Evolutionary conservation across 2,797 vertebrate species (phyloP).

Genomic region (Uromys caudimaculatus): DNA sequence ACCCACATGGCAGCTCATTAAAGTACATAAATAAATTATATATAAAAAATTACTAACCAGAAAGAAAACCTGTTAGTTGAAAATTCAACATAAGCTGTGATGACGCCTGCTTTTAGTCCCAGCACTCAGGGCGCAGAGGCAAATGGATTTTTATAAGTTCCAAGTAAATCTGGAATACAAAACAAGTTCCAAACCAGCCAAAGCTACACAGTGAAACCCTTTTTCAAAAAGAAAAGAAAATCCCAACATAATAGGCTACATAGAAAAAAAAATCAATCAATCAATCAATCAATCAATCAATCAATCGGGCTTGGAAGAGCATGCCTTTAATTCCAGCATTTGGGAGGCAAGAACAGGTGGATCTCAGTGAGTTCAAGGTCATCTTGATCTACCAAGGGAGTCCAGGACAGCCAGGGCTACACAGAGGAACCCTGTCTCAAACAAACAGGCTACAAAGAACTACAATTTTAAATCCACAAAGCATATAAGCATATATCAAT

Average conservation of each 20-base stretch:
- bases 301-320: neutral
- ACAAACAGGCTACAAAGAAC: constrained; percentile 11
- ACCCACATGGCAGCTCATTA: neutral
- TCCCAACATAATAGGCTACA: neutral
- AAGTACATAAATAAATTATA: neutral
- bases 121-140: neutral
- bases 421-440: neutral
- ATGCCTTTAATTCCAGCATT: neutral
- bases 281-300: neutral
- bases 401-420: neutral
- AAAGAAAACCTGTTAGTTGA: neutral
- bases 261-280: neutral
- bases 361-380: neutral
- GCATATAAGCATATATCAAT: constrained; percentile 19
- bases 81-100: neutral
- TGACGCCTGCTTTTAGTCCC: neutral
- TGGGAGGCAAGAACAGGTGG: neutral
- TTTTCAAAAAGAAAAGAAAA: neutral
- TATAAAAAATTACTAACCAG: neutral
- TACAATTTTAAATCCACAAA: constrained; percentile 52
- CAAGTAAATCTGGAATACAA: neutral
- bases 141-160: neutral
- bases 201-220: neutral
- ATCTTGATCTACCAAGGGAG: neutral
- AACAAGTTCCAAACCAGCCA: neutral